A percentile compares a stretch with the other conserved stretches of the same genome.
phyloP scores from a whole-genome alignment of 2,888 invertebrate genomes.

The Reticulitermes lucifugus region DNA sequence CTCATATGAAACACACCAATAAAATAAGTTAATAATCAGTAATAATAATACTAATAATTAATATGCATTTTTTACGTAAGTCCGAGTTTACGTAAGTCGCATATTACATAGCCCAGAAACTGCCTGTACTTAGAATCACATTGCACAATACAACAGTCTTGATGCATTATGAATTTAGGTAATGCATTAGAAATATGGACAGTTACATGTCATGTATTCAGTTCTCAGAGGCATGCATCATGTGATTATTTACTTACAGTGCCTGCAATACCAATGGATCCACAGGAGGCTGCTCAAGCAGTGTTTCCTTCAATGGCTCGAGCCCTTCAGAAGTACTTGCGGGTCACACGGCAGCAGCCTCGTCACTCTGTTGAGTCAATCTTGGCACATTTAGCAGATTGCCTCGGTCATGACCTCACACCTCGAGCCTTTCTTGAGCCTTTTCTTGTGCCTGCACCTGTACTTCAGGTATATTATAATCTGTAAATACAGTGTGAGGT shows the following conservation, averaged over 20 bases:
- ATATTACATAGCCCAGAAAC: too few species aligned
- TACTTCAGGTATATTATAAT: slow-evolving; percentile 70
- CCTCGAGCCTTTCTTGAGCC: slow-evolving; percentile 96
- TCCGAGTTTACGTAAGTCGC: too few species aligned
- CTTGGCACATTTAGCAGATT: slow-evolving; percentile 88
- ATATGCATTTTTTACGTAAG: too few species aligned
- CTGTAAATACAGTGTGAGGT: background rate
- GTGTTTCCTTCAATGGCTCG: slow-evolving; percentile 97
- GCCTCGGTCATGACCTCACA: slow-evolving; percentile 92
- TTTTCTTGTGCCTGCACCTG: slow-evolving; percentile 88
- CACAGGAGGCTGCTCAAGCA: slow-evolving; percentile 96
- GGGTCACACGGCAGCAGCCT: slow-evolving; percentile 96
- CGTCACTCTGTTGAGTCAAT: slow-evolving; percentile 95
- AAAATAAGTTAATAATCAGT: too few species aligned
- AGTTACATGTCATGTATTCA: too few species aligned
- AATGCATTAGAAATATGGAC: too few species aligned
- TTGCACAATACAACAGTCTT: too few species aligned
- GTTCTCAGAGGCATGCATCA: too few species aligned
- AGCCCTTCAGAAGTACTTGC: slow-evolving; percentile 94
- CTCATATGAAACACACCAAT: too few species aligned
- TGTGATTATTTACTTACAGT: slow-evolving; percentile 61
- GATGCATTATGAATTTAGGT: too few species aligned
- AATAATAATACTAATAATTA: too few species aligned
- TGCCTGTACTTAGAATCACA: too few species aligned
- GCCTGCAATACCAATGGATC: slow-evolving; percentile 89